A percentile compares a stretch with the other conserved stretches of the same genome.
Conservation (phyloP, 2,797 vertebrate genomes). For the Phrynocephalus guinanensis region DNA sequence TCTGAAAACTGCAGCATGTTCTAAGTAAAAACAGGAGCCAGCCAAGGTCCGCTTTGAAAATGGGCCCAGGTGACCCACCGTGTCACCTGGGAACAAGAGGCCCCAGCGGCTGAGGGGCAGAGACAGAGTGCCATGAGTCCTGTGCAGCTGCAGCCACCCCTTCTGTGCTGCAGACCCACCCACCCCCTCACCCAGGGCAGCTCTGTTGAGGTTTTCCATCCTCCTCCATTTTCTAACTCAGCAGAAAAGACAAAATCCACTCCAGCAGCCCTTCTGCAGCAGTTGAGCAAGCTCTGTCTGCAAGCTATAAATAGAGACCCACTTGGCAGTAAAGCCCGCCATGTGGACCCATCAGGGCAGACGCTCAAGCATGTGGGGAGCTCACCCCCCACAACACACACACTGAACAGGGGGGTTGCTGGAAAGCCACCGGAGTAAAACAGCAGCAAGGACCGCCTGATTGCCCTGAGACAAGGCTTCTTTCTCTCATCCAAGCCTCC, state of each 20-base stretch:
- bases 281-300: background rate
- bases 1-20: background rate
- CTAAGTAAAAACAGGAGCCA: background rate
- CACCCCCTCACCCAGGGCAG: too few relatives aligned
- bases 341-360: background rate
- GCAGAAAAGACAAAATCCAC: too few relatives aligned
- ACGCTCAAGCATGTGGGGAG: slow-evolving; percentile 42
- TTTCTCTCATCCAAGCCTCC: background rate
- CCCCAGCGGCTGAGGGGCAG: too few relatives aligned
- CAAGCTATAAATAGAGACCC: background rate
- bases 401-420: slow-evolving; percentile 35
- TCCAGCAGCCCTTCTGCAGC: background rate
- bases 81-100: too few relatives aligned
- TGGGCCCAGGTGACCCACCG: too few relatives aligned
- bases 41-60: background rate
- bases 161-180: too few relatives aligned
- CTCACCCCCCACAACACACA: slow-evolving; percentile 60
- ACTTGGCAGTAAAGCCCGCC: background rate
- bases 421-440: background rate
- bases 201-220: too few relatives aligned
- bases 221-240: too few relatives aligned
- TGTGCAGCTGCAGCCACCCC: too few relatives aligned
- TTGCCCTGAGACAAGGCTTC: background rate
- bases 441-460: slow-evolving; percentile 39
- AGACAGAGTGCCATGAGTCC: too few relatives aligned